phyloP scores from a whole-genome alignment of 2,888 invertebrate genomes.

The Candidula unifasciata region DNA sequence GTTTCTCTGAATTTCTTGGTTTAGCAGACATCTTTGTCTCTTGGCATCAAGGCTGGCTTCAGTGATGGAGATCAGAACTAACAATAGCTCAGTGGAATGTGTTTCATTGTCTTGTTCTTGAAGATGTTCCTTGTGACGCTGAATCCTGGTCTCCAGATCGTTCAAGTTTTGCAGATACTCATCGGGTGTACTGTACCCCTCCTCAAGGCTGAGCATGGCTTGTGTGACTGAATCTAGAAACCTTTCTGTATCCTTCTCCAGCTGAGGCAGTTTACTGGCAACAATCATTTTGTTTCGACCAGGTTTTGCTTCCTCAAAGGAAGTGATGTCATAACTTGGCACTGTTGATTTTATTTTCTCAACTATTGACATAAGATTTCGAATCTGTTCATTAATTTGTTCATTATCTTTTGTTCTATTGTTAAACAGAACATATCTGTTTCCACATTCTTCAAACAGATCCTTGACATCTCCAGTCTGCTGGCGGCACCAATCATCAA shows the following conservation, averaged over 20 bases:
- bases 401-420: not conserved
- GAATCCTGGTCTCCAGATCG: not conserved
- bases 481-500: not conserved
- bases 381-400: not conserved
- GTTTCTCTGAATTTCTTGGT: not conserved
- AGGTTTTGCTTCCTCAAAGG: not conserved
- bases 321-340: not conserved
- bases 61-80: slow-evolving; percentile 2
- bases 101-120: not conserved
- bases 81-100: not conserved
- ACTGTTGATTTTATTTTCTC: not conserved
- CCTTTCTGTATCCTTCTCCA: not conserved
- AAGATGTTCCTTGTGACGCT: not conserved
- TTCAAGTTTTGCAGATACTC: not conserved
- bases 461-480: slow-evolving; percentile 14
- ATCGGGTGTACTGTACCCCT: not conserved
- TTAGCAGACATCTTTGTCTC: not conserved
- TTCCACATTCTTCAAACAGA: not conserved
- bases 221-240: not conserved
- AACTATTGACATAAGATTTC: slow-evolving; percentile 15
- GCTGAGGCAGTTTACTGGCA: slow-evolving; percentile 1
- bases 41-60: slow-evolving; percentile 6
- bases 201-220: not conserved
- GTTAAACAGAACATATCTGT: slow-evolving; percentile 7
- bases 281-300: not conserved